Base-by-base conservation (phyloP, 1,140 invertebrate species). In the Lordiphosa stackelbergi region DNA sequence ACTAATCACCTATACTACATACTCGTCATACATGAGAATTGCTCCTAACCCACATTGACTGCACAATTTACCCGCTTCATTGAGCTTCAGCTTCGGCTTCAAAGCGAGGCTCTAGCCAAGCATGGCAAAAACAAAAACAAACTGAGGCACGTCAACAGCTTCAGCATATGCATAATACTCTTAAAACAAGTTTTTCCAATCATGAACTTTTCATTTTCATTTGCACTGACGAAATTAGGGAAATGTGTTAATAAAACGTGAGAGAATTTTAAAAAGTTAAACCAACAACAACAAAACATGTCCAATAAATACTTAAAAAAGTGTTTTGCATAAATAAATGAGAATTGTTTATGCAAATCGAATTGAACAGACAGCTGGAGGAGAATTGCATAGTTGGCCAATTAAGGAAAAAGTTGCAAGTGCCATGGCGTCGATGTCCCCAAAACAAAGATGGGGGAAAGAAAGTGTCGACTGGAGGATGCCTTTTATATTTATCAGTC, bases 321-420 rank as follows among this genome's bases (percentile, higher is more conserved):
- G 34, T 55, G 38, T 43, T 69, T 78, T 79, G 74, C 69, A 78
- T 78, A 73, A 66, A 79, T 66, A 59, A 62, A 71, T 56, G 53
- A 52, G 59, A 70, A 57, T 45, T 51, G 60, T 9, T 19, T 57
- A 58, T 24, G 63, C 53, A 46, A 58, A 52, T 36, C 19, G 40
- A 48, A 56, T 19, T 35, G 42, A n/a, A 28, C 13, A 13, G 37
- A 28, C 22, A 31, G 12, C 16, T 41, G 52, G 31, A 38, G 63
- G 37, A 46, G 1, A 31, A 31, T 12, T 31, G 12, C 13, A 42
- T 34, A 12, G 47, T 49, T 54, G 58, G 62, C 55, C 55, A 73
- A 68, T 72, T 74, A 64, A 53, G 75, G 55, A 70, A 68, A 75
- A 63, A 68, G 64, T 63, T 74, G 68, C 75, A 81, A 81, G 75